phyloP scores from a whole-genome alignment of 1,140 invertebrate species.

The Aricia agestis region DNA sequence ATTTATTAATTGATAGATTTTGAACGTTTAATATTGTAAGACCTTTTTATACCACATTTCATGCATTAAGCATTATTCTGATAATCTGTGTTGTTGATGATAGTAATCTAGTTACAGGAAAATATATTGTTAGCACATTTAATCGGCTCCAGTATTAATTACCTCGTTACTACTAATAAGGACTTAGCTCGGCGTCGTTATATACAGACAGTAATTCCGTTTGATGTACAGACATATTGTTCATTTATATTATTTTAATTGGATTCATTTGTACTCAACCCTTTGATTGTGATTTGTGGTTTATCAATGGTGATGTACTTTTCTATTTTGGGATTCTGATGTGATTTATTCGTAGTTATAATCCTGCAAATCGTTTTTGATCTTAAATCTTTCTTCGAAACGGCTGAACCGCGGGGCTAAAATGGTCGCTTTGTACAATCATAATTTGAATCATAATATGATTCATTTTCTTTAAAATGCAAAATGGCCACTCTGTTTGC shows the following conservation, averaged over 20 bases:
- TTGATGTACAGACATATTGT: not conserved
- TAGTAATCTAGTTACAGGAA: not conserved
- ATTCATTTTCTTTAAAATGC: too few relatives aligned
- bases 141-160: not conserved
- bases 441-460: too few relatives aligned
- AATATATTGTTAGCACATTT: not conserved
- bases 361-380: too few relatives aligned
- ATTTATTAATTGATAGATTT: too few relatives aligned
- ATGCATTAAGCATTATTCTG: too few relatives aligned
- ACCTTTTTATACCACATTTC: too few relatives aligned
- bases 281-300: not conserved
- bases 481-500: too few relatives aligned
- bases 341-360: too few relatives aligned
- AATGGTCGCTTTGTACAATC: too few relatives aligned
- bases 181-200: not conserved
- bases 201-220: not conserved
- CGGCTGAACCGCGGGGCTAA: too few relatives aligned
- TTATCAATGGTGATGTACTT: not conserved
- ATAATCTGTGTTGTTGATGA: not conserved
- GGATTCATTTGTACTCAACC: not conserved
- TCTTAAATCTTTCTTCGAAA: too few relatives aligned
- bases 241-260: not conserved
- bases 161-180: not conserved
- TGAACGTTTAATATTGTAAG: too few relatives aligned
- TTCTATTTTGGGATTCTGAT: not conserved